Evolutionary conservation across 2,113 vertebrate genomes (phyloP).

Genomic region (Hemichromis elongatus): DNA sequence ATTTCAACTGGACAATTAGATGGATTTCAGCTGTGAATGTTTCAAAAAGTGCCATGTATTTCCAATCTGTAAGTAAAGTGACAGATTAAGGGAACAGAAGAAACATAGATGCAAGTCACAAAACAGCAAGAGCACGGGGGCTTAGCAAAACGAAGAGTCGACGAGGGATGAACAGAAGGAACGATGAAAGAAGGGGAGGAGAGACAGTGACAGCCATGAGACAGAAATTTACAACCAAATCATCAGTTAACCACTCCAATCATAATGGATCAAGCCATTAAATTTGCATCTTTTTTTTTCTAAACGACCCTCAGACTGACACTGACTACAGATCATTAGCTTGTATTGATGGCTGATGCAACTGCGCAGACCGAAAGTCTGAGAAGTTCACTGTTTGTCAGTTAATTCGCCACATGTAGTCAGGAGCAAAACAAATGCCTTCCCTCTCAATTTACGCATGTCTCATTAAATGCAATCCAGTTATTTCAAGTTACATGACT

Average conservation of each 20-base stretch:
- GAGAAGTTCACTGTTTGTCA: conserved; percentile 45
- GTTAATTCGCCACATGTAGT: conserved; percentile 35
- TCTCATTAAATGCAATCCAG: conserved; percentile 53
- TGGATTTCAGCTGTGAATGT: conserved; percentile 53
- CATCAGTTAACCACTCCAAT: conserved; percentile 69
- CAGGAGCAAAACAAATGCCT: conserved; percentile 51
- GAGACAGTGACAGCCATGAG: conserved; percentile 28
- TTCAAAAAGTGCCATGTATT: conserved; percentile 6
- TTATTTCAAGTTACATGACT: conserved; percentile 48
- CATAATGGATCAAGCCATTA: conserved; percentile 67
- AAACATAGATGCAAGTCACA: background rate
- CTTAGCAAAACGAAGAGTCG: background rate
- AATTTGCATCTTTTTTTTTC: conserved; percentile 50
- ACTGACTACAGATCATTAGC: conserved; percentile 24
- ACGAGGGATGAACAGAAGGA: conserved; percentile 19
- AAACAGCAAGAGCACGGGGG: background rate
- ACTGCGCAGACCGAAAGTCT: conserved; percentile 28
- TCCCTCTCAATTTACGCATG: conserved; percentile 41
- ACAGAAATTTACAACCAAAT: conserved; percentile 61
- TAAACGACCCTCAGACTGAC: conserved; percentile 38
- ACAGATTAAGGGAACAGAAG: background rate
- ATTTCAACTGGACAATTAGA: conserved; percentile 59
- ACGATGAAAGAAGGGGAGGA: conserved; percentile 37
- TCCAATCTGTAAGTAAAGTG: background rate
- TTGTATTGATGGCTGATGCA: conserved; percentile 32